Evolutionary conservation across 2,113 vertebrate genomes (phyloP), one percentile per base, ranked within the genome.

Genomic region (Syrrhaptes paradoxus): DNA sequence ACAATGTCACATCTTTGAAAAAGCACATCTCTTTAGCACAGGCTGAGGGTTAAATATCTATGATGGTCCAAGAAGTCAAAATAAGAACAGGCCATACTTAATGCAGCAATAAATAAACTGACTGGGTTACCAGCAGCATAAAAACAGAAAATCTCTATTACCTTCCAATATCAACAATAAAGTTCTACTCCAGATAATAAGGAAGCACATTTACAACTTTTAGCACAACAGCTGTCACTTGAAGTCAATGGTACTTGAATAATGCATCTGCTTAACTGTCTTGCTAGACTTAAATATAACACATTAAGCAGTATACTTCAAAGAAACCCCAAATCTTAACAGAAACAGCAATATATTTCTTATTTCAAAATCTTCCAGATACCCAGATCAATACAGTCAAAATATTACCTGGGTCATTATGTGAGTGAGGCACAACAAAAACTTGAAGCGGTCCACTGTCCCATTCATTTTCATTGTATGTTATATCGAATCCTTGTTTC

Each of bases 401-500:
- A 78, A 32, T 52, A 95, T 97, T 97, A 99, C 99, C 99, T 84
- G 99, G 99, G 96, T 99, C 99, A 75, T 99, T 99, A 96, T 99
- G 99, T 5, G 99, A 99, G 90, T 99, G 99, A 82, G 99, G 99
- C 45, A 99, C 98, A 58, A 99, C 98, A 89, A 99, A 98, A 68
- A 99, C 97, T 68, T 99, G 98, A 87, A 99, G 98, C 1, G 98
- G 98, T 81, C 99, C 97, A 52, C 77, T 80, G 48, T 99, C 98
- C 99, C 99, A 99, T 70, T 99, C 99, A 38, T 99, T 89, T 38
- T 97, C 97, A 31, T 96, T 92, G 92, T 99, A 99, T 19, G 94
- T 96, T 91, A 99, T 99, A 55, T 99, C 98, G 59, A 99, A 99
- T 24, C 99, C 99, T 97, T 99, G 99, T 87, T 99, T 99, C 99